phyloP scores from a whole-genome alignment of 2,888 invertebrate genomes.

The Cerastis leucographa region DNA sequence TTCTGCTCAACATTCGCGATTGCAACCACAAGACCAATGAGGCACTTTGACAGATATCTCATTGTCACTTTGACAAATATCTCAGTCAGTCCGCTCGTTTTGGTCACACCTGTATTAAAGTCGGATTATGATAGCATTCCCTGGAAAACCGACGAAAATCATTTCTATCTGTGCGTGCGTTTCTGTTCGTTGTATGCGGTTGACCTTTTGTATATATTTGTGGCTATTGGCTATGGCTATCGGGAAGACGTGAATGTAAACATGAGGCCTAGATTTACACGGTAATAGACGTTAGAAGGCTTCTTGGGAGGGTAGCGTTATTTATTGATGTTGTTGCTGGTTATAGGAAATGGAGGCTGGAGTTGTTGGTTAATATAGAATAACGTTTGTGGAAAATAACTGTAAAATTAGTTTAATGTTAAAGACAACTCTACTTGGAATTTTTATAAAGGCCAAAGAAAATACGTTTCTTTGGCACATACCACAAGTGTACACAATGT shows the following conservation, averaged over 20 bases:
- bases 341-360: background rate
- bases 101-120: background rate
- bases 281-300: conserved; percentile 38
- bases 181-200: background rate
- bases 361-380: too few species aligned
- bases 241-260: conserved; percentile 40
- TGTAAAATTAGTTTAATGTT: too few species aligned
- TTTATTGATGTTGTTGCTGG: conserved; percentile 34
- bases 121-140: background rate
- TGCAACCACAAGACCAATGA: too few species aligned
- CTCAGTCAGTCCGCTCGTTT: background rate
- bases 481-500: too few species aligned
- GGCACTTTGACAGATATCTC: background rate
- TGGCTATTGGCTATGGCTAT: conserved; percentile 16
- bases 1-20: too few species aligned
- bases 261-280: conserved; percentile 43
- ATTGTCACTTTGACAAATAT: background rate
- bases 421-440: too few species aligned
- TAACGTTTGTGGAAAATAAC: too few species aligned
- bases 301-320: conserved; percentile 29
- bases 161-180: background rate
- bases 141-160: background rate
- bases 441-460: too few species aligned
- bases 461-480: too few species aligned
- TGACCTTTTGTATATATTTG: conserved; percentile 8